Conservation (phyloP, 2,888 invertebrate species). For the Neuroscelio doddi region DNA sequence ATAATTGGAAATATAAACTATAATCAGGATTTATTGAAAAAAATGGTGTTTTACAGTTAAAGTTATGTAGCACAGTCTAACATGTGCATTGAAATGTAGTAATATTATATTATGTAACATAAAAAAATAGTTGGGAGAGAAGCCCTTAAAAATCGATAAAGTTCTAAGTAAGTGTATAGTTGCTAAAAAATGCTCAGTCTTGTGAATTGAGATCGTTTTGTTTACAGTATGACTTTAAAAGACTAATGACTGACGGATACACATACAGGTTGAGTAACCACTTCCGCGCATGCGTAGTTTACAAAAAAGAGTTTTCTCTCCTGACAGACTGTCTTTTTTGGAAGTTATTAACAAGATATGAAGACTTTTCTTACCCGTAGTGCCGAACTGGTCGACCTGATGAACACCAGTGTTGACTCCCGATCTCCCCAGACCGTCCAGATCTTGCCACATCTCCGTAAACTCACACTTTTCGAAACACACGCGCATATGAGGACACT, state of each 20-base stretch:
- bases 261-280: neutral
- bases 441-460: constrained; percentile 68
- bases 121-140: neutral
- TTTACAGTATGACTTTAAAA: constrained; percentile 34
- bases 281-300: constrained; percentile 30
- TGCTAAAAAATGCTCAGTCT: neutral
- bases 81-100: neutral
- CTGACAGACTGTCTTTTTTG: constrained; percentile 16
- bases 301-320: constrained; percentile 16
- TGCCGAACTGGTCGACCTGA: constrained; percentile 67
- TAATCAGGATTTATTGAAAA: neutral
- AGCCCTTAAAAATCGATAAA: neutral
- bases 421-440: constrained; percentile 65
- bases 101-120: neutral
- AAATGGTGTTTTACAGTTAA: constrained; percentile 1
- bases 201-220: no score
- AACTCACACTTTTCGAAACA: constrained; percentile 51
- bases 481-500: constrained; percentile 51
- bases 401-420: constrained; percentile 65
- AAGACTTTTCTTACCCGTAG: constrained; percentile 59
- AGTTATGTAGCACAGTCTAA: neutral
- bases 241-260: constrained; percentile 25
- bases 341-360: constrained; percentile 2
- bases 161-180: neutral
- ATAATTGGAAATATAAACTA: no score